A percentile compares a stretch with the other conserved stretches of the same genome.
phyloP scores from a whole-genome alignment of 2,797 vertebrate species.

The Anolis apletophallus region DNA sequence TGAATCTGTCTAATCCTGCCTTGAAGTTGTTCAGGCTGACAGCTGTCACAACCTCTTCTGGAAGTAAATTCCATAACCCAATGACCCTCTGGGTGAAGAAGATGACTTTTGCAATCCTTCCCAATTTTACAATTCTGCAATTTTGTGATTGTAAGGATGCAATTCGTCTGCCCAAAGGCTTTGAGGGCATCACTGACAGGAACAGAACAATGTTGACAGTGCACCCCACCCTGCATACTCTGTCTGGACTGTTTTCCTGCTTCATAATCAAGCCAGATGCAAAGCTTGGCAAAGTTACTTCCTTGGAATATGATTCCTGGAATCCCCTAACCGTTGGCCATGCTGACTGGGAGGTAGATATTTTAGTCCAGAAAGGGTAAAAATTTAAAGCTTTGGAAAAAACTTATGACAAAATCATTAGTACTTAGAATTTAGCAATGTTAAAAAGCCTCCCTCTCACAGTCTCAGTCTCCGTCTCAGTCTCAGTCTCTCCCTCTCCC shows the following conservation, averaged over 20 bases:
- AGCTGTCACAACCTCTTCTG: too few relatives aligned
- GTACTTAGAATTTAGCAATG: background rate
- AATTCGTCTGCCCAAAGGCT: background rate
- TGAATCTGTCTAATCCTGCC: too few relatives aligned
- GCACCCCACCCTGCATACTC: background rate
- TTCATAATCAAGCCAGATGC: background rate
- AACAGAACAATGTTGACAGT: background rate
- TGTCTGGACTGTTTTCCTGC: background rate
- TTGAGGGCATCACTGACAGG: background rate
- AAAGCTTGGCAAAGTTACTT: too few relatives aligned
- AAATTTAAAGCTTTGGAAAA: background rate
- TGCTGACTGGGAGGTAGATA: too few relatives aligned
- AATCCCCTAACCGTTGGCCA: too few relatives aligned
- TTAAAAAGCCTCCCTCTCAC: background rate
- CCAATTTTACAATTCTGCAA: too few relatives aligned
- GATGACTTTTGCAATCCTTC: too few relatives aligned
- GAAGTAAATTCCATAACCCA: too few relatives aligned
- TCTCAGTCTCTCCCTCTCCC: background rate
- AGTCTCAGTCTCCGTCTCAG: rapidly evolving
- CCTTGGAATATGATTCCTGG: too few relatives aligned
- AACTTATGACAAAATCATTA: background rate
- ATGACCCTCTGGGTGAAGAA: too few relatives aligned
- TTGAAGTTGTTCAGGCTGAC: too few relatives aligned
- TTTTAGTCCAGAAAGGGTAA: background rate
- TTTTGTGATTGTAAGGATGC: too few relatives aligned